Percentiles rank a stretch among this genome's conserved stretches.
Conservation (phyloP, 2,888 invertebrate genomes). For the Dryobota labecula region DNA sequence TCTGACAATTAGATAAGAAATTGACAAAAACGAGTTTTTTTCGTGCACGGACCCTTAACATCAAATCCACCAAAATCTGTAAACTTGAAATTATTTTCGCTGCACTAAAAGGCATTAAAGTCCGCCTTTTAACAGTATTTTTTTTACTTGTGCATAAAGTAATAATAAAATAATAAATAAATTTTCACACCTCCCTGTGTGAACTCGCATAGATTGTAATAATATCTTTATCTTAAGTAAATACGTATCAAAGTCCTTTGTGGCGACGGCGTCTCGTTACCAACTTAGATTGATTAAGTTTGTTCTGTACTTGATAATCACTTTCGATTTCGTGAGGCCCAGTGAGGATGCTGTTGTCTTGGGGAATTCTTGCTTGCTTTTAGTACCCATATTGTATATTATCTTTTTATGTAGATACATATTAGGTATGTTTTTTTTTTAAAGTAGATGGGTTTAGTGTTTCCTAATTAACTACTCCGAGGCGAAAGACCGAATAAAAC, state of each 20-base stretch:
- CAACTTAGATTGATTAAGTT: slow-evolving; percentile 83
- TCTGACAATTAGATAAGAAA: too few species aligned
- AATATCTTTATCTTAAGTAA: slow-evolving; percentile 71
- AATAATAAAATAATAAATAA: neutral
- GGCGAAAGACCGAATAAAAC: too few species aligned
- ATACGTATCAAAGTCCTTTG: slow-evolving; percentile 70
- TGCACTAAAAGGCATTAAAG: too few species aligned
- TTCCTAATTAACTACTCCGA: too few species aligned
- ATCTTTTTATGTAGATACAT: neutral
- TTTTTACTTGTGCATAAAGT: too few species aligned
- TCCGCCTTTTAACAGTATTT: too few species aligned
- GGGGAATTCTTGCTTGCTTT: slow-evolving; percentile 18
- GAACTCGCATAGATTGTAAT: slow-evolving; percentile 61
- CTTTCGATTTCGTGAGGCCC: slow-evolving; percentile 57
- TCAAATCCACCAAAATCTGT: neutral
- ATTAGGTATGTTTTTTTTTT: too few species aligned
- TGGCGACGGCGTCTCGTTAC: slow-evolving; percentile 60
- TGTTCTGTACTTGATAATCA: slow-evolving; percentile 68
- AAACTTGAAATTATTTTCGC: neutral
- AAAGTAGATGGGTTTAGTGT: too few species aligned
- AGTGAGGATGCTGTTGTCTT: slow-evolving; percentile 49
- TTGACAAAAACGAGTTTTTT: too few species aligned
- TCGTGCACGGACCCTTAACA: too few species aligned
- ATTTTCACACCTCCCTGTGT: slow-evolving; percentile 57
- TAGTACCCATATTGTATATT: slow-evolving; percentile 4